Base-by-base conservation (phyloP, 2,797 vertebrate genomes). In the Melanogrammus aeglefinus region DNA sequence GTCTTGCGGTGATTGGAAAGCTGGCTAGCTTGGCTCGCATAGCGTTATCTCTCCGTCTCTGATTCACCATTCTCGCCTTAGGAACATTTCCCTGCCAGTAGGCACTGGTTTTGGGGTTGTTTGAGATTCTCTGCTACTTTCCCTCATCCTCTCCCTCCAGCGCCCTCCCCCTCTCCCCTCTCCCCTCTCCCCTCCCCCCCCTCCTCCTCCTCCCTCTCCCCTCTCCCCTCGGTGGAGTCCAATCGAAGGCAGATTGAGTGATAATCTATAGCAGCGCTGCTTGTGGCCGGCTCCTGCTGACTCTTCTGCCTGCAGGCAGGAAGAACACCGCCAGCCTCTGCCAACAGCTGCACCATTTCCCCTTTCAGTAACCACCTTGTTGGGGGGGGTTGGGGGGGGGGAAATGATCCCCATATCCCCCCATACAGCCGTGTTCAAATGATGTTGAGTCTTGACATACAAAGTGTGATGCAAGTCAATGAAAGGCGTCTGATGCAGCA, bases 231-330 rank as follows among this genome's bases (percentile, higher is more conserved):
- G 85, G 87, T 80, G 84, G 88, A 87, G 83, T 85, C 87, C 87
- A 91, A 92, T 92, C 88, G 88, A 93, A 91, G 83, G 80, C 89
- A 92, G 93, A 94, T 91, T 94, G 91, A 95, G 92, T 86, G 92
- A 93, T 94, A 93, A 95, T 95, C 94, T 88, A 93, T 94, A 88
- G 75, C 71, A 27, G 80, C 82, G 79, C 76, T 29, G 29, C 69
- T 71, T 71, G 24, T 33, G 24, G 69, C 69, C 24, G 13, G 69
- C 29, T 33, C 69, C 69, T 71, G 69, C 69, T 71, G 24, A 27
- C 29, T 71, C 69, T 16, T 71, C 69, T 71, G 69, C 94, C 93
- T 63, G 57, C 57, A 63, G 21, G 57, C 57, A 63, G 57, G 21
- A 63, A 24, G 57, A 63, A 63, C 57, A 63, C 21, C 47, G 57